Evolutionary conservation across 1,140 invertebrate species (phyloP).

Genomic region (Tetramorium simillimum): DNA sequence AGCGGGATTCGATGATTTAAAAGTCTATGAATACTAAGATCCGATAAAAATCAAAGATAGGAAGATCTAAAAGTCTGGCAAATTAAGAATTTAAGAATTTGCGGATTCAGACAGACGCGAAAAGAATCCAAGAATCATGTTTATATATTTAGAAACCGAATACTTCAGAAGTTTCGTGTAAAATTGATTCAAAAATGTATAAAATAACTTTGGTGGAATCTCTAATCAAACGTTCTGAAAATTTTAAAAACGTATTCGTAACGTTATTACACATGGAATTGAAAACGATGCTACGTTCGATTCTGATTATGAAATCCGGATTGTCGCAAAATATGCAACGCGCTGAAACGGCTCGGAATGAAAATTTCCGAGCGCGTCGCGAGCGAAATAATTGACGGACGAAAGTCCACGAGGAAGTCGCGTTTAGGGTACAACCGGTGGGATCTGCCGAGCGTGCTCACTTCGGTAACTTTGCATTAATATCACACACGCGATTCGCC

Average conservation of each 20-base stretch:
- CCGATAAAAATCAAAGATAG: slow-evolving; percentile 1
- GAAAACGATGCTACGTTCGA: neutral
- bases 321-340: neutral
- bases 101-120: neutral
- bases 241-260: neutral
- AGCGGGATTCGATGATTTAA: neutral
- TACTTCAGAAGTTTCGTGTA: neutral
- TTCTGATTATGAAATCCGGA: neutral
- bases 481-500: slow-evolving; percentile 42
- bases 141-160: neutral
- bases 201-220: neutral
- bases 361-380: neutral
- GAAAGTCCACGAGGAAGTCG: neutral
- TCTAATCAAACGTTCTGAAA: neutral
- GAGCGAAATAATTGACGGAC: slow-evolving; percentile 23
- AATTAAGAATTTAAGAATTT: neutral
- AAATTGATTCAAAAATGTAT: too few relatives aligned
- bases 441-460: neutral
- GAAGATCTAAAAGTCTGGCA: neutral
- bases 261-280: neutral
- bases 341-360: neutral
- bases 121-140: neutral
- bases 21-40: neutral
- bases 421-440: neutral
- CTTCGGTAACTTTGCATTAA: slow-evolving; percentile 52